These are phyloP conservation scores for Semnopithecus entellus DNA, from an alignment of 2,113 vertebrate species.

Conservation along the genomic window DNA sequence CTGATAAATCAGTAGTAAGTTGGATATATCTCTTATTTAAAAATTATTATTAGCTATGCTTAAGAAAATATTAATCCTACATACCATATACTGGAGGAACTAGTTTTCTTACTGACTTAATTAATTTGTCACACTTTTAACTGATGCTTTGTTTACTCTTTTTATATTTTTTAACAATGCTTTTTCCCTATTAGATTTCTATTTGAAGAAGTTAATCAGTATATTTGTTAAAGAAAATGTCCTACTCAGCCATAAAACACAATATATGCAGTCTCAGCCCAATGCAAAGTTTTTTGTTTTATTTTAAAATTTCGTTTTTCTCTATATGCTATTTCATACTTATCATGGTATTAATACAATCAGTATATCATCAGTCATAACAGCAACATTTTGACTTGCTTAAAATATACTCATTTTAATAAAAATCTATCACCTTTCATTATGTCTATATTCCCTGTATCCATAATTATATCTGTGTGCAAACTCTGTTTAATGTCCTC, in stretches of 20 bases:
- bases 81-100: not conserved
- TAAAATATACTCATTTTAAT: not conserved
- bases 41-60: not conserved
- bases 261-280: not conserved
- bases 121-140: conserved; percentile 1
- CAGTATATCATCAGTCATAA: not conserved
- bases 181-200: conserved; percentile 18
- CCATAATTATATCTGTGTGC: not conserved
- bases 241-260: not conserved
- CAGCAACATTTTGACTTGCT: not conserved
- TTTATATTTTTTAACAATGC: not conserved
- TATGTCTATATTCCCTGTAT: not conserved
- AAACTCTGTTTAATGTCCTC: conserved; percentile 46
- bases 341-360: not conserved
- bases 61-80: not conserved
- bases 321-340: not conserved
- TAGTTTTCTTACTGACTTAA: not conserved
- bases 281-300: not conserved
- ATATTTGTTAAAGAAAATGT: conserved; percentile 10
- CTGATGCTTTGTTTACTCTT: not conserved
- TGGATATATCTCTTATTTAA: conserved; percentile 41
- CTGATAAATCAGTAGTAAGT: conserved; percentile 92
- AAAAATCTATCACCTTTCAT: not conserved
- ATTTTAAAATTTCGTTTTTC: conserved; percentile 27
- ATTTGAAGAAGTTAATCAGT: conserved; percentile 4